phyloP scores from a whole-genome alignment of 64 coral and sea anemone species.

The Catalaphyllia jardinei region DNA sequence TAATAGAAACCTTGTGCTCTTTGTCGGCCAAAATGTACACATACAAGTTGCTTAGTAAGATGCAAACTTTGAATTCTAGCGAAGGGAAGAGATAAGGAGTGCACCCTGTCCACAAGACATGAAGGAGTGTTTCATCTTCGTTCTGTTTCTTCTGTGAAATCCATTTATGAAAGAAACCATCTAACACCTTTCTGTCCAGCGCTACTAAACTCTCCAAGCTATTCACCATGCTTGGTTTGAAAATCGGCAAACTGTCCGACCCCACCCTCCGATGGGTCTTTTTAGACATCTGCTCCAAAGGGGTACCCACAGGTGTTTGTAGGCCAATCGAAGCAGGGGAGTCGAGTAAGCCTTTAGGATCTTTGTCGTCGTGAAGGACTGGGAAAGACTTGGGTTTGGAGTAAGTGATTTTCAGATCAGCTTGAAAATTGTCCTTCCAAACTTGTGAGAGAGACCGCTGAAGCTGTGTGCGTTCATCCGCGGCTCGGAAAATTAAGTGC shows the following conservation, averaged over 20 bases:
- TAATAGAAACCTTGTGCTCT: slow-evolving; percentile 56
- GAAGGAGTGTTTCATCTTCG: slow-evolving; percentile 72
- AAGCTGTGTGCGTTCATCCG: slow-evolving; percentile 90
- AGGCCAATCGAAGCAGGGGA: slow-evolving; percentile 7
- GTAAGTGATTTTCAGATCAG: slow-evolving; percentile 69
- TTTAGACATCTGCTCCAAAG: slow-evolving; percentile 52
- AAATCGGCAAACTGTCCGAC: slow-evolving; percentile 82
- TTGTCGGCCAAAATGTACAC: slow-evolving; percentile 89
- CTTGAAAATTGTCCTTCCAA: slow-evolving; percentile 91
- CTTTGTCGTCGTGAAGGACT: slow-evolving; percentile 22
- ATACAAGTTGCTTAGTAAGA: slow-evolving; percentile 80
- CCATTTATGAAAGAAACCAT: slow-evolving; percentile 70
- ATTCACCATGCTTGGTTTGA: slow-evolving; percentile 36
- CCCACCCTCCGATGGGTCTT: slow-evolving; percentile 82
- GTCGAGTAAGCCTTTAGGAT: slow-evolving; percentile 27
- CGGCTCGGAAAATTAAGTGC: slow-evolving; percentile 79
- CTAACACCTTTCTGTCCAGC: slow-evolving; percentile 62
- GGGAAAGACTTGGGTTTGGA: slow-evolving; percentile 69
- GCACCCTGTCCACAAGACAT: slow-evolving; percentile 93
- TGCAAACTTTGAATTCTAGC: slow-evolving; percentile 77
- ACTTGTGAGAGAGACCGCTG: slow-evolving; percentile 93
- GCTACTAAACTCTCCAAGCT: slow-evolving; percentile 71
- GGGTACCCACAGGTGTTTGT: slow-evolving; percentile 62
- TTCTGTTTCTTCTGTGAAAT: slow-evolving; percentile 61
- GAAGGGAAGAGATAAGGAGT: slow-evolving; percentile 75